Conservation (phyloP, 30 jellyfish, hydroid and myxozoan species). For the Turritopsis rubra region DNA sequence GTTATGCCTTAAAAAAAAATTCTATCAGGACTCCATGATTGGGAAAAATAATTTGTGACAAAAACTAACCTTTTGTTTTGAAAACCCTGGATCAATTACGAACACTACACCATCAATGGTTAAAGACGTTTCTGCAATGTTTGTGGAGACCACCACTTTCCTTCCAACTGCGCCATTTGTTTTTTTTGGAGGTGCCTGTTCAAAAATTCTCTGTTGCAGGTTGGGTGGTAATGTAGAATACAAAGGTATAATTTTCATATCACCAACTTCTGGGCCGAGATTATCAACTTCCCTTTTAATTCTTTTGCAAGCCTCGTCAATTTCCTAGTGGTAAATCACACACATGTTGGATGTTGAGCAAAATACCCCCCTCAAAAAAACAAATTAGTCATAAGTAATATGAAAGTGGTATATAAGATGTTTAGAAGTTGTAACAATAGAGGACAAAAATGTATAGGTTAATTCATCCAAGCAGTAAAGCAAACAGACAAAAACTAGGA, state of each 20-base stretch:
- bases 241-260: slow-evolving; percentile 94
- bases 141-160: slow-evolving; percentile 98
- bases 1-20: not conserved
- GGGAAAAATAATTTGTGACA: not conserved
- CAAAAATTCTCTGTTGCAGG: slow-evolving; percentile 95
- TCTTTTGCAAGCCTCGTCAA: slow-evolving; percentile 99
- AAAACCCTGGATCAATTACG: slow-evolving; percentile 99
- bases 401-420: no score
- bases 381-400: no score
- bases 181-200: slow-evolving; percentile 95
- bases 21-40: no score
- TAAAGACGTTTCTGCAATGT: slow-evolving; percentile 99
- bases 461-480: no score
- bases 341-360: not conserved
- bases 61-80: slow-evolving; percentile 89
- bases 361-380: not conserved
- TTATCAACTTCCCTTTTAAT: slow-evolving; percentile 89
- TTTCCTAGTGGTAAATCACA: slow-evolving; percentile 52
- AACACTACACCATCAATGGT: slow-evolving; percentile 99
- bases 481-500: no score
- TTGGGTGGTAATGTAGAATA: slow-evolving; percentile 99
- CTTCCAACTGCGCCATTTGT: slow-evolving; percentile 98
- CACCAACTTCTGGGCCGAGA: slow-evolving; percentile 99
- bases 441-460: no score
- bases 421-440: no score